A percentile compares a stretch with the other conserved stretches of the same genome.
Conservation (phyloP, 2,888 invertebrate genomes). For the Lochmaea capreae region DNA sequence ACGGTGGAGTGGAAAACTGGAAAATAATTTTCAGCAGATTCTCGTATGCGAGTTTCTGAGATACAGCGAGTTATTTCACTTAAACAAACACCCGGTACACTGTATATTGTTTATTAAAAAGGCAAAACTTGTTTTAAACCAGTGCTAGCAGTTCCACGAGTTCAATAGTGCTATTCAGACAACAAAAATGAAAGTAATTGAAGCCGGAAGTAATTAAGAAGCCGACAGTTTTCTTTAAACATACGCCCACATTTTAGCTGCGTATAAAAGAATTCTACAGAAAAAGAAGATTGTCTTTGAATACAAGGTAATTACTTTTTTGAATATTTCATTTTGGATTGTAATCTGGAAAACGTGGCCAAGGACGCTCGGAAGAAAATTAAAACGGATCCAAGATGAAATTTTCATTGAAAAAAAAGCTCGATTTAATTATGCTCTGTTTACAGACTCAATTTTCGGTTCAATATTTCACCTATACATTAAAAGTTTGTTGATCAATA, state of each 20-base stretch:
- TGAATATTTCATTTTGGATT: conserved; percentile 16
- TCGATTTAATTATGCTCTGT: not conserved
- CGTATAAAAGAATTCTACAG: not conserved
- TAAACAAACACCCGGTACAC: too few relatives aligned
- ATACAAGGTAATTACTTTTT: conserved; percentile 20
- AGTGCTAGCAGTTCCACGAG: not conserved
- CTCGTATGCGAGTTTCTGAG: too few relatives aligned
- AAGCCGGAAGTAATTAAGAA: conserved; percentile 20
- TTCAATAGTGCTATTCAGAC: not conserved
- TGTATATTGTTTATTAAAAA: too few relatives aligned
- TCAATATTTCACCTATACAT: not conserved
- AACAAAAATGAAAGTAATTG: not conserved
- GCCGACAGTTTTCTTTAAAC: not conserved
- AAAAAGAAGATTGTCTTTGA: conserved; percentile 13
- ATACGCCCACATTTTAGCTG: not conserved
- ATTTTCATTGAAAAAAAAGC: not conserved
- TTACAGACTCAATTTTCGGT: conserved; percentile 2
- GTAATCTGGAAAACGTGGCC: conserved; percentile 7
- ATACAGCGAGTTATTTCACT: too few relatives aligned
- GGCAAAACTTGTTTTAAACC: not conserved
- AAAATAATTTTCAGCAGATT: too few relatives aligned
- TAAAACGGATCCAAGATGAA: not conserved
- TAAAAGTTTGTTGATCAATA: not conserved
- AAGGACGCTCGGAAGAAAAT: not conserved
- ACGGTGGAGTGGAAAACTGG: too few relatives aligned